Evolutionary conservation across 2,797 vertebrate genomes (phyloP), one percentile per base, ranked within the genome.

Genomic region (Toxotes lorentzi): DNA sequence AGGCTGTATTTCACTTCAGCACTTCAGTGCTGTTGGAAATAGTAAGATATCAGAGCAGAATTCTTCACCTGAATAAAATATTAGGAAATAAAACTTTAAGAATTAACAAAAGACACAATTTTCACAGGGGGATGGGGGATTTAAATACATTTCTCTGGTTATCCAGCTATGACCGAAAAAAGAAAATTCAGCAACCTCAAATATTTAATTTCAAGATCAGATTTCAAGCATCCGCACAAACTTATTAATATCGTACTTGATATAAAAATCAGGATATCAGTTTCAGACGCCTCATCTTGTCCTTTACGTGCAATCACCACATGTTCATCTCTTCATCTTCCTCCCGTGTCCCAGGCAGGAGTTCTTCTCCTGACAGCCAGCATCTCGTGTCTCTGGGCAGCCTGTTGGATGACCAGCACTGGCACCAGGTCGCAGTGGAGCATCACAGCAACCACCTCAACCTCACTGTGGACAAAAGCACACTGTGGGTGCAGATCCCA

Each of bases 361-460:
- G 60, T 24, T 58, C 30, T 23, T 91, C 93, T 48, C 66, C 92
- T 2, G 94, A 93, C 78, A 81, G 86, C 51, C 93, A 86, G 76
- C 84, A 93, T 72, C 86, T 85, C 9, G 94, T 96, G 79, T 96
- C 94, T 1, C 83, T 97, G 83, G 97, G 97, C 84, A 98, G 97
- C 89, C 93, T 99, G 84, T 92, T 99, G 70, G 97, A 99, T 21
- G 97, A 99, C 87, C 97, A 97, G 13, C 97, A 99, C 64, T 99
- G 98, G 98, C 98, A 99, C 88, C 94, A 92, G 1, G 91, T 97
- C 74, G 84, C 95, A 21, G 86, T 99, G 83, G 96, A 98, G 86
- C 93, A 89, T 50, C 88, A 95, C 90, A 94, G 94, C 88, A 91
- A 91, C 41, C 95, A 95, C 85, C 92, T 98, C 87, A 98, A 97